Base-by-base conservation (phyloP, 2,113 vertebrate species). In the Takifugu flavidus region DNA sequence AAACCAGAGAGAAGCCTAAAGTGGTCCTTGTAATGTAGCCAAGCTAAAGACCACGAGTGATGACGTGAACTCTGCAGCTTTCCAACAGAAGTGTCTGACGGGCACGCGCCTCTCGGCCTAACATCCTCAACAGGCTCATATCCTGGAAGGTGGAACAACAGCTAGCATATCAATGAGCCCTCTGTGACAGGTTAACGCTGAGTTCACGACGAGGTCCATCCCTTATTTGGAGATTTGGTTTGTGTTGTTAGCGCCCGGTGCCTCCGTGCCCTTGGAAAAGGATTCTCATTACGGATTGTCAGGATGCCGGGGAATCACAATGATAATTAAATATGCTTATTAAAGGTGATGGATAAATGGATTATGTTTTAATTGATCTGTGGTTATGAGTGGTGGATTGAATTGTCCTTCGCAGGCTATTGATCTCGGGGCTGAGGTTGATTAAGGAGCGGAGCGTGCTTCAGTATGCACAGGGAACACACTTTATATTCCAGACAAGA, bases 341-440 rank as follows among this genome's bases (percentile, higher is more conserved):
- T 81, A 82, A 86, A 83, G 82, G 77, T 83, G 83, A 79, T 72
- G 70, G 70, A 85, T 87, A 81, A 84, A 87, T 87, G 78, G 83
- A 90, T 88, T 87, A 82, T 74, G 51, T 74, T 82, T 85, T 88
- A 87, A 88, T 87, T 86, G 70, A 77, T 83, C 54, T 77, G 62
- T 79, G 83, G 75, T 87, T 87, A 85, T 79, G 63, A 79, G 71
- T 83, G 61, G 57, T 75, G 86, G 83, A 83, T 85, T 87, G 77
- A 63, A 81, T 86, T 87, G 84, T 87, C 84, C 84, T 88, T 87
- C 20, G 75, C 70, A 81, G 78, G 67, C 69, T 85, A 88, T 87
- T 87, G 82, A 90, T 87, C 72, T 67, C 50, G 54, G 62, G 63
- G 53, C 68, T 77, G 72, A 77, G 77, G 79, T 79, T 84, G 78